Base-by-base conservation (phyloP, 2,888 invertebrate genomes). In the Drosophila algonquin region DNA sequence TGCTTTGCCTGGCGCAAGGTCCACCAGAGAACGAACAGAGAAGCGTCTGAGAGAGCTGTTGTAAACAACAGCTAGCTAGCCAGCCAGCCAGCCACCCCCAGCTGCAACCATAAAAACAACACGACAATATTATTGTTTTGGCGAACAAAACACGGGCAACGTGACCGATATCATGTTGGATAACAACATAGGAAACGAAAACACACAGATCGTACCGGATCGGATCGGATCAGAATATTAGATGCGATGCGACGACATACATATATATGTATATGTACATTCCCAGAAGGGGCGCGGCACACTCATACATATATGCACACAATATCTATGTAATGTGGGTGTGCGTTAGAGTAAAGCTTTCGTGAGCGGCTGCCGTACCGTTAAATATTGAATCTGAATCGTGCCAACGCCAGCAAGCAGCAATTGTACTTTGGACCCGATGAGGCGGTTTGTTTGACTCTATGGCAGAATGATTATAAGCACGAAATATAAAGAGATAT, bases 151-250 rank as follows among this genome's bases (percentile, higher is more conserved):
- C 63, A 46, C 44, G 40, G 48, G 40, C 70, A 79, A 79, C 80
- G 79, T 77, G 82, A 68, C 75, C 44, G 16, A 55, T n/a, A 76
- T 71, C 82, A 75, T 73, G 79, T 71, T 76, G 50, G 40, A 24
- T 21, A 63, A 7, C 18, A 21, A 32, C n/a, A 50, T 27, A 45
- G 27, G 46, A 46, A 44, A 62, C 24, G 4, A 45, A 14, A 64
- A 51, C 30, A 52, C n/a, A n/a, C 14, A 50, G 60, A 47, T 30
- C 30, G 8, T 1, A 30, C 2, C 8, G 27, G 7, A 7, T 27
- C 7, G 7, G 27, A 27, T 27, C 27, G 30, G 45, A 45, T 48
- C 50, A 57, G 24, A 24, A 24, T 24, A 24, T n/a, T n/a, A n/a
- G n/a, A n/a, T n/a, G n/a, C n/a, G n/a, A n/a, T n/a, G n/a, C n/a